Percentiles rank a stretch among this genome's conserved stretches.
Evolutionary conservation across 2,113 vertebrate species (phyloP).

Genomic region (Petromus typicus): DNA sequence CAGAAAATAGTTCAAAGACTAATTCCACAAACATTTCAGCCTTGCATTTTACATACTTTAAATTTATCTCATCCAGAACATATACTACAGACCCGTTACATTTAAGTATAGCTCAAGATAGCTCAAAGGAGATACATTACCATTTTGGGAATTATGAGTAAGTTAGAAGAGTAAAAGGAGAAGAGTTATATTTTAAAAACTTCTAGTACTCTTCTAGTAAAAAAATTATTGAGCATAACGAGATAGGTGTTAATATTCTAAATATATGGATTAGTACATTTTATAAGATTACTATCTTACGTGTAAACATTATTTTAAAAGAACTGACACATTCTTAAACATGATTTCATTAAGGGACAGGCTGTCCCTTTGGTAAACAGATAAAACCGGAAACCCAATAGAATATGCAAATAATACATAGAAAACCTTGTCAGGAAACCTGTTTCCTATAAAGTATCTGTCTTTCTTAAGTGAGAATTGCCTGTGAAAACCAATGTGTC

Average conservation of each 20-base stretch:
- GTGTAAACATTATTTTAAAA: constrained; percentile 52
- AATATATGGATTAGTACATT: constrained; percentile 5
- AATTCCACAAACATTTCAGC: constrained; percentile 41
- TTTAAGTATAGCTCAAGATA: neutral
- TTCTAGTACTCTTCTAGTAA: constrained; percentile 12
- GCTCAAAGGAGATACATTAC: neutral
- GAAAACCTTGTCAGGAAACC: neutral
- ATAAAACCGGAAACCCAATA: neutral
- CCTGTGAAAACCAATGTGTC: constrained; percentile 53
- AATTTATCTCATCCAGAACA: neutral
- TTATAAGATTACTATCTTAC: neutral
- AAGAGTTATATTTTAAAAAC: neutral
- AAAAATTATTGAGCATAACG: neutral
- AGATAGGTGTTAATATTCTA: neutral
- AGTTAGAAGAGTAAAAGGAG: neutral
- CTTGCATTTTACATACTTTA: constrained; percentile 39
- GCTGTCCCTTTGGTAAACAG: neutral
- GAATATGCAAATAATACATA: constrained; percentile 52
- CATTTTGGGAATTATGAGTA: constrained; percentile 5
- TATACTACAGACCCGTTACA: neutral
- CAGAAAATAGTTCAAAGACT: constrained; percentile 52
- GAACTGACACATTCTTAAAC: neutral
- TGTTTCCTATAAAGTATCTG: constrained; percentile 50
- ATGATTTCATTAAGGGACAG: neutral
- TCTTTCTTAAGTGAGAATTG: constrained; percentile 57